Conservation (phyloP, 2,797 vertebrate genomes). For the Sylvia borin region DNA sequence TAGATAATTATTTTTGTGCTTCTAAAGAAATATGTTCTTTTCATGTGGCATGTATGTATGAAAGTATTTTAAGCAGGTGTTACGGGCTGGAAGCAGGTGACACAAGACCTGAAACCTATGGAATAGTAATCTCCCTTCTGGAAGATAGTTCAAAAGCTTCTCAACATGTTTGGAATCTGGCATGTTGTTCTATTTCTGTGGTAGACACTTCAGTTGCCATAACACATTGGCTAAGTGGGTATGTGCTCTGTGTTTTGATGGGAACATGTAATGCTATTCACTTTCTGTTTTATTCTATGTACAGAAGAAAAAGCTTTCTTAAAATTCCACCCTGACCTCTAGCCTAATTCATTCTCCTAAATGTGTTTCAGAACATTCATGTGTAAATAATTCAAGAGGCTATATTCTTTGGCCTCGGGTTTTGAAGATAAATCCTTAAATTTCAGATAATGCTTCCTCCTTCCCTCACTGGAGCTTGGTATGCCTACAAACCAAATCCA, state of each 20-base stretch:
- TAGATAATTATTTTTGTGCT: background rate
- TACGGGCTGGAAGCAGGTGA: background rate
- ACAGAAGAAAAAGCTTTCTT: background rate
- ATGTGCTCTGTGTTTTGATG: background rate
- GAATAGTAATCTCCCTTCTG: background rate
- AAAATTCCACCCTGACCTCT: background rate
- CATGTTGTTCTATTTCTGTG: background rate
- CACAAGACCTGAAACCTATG: background rate
- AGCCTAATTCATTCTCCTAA: background rate
- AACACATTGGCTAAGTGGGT: background rate
- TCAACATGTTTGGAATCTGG: background rate
- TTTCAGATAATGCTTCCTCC: background rate
- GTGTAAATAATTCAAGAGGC: background rate
- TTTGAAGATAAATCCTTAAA: background rate
- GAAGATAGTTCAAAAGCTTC: background rate
- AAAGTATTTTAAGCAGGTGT: background rate
- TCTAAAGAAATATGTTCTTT: background rate
- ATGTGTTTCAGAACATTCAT: background rate
- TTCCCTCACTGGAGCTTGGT: background rate
- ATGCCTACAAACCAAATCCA: background rate
- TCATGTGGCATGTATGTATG: accelerated
- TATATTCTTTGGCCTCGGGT: background rate
- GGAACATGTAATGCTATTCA: background rate
- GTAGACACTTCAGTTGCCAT: background rate
- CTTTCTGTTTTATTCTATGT: background rate